Evolutionary conservation across 2,797 vertebrate species (phyloP).

Genomic region (Danio jaintianensis): DNA sequence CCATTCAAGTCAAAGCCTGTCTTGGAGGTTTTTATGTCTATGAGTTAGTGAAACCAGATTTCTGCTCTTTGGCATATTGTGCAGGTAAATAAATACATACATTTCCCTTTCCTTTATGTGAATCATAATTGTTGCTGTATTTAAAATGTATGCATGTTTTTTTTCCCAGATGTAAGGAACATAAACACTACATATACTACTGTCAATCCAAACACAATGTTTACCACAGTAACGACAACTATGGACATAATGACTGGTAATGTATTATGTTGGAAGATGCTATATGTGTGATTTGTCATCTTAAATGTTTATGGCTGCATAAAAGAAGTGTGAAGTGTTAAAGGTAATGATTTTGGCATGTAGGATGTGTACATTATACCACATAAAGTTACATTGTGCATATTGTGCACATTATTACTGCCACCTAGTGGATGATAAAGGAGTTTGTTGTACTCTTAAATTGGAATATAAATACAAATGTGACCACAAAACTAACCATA

Average conservation of each 20-base stretch:
- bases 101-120: background rate
- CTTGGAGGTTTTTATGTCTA: constrained; percentile 17
- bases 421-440: too few relatives aligned
- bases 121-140: background rate
- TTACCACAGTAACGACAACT: background rate
- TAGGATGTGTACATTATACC: too few relatives aligned
- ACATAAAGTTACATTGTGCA: too few relatives aligned
- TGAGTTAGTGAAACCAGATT: constrained; percentile 8
- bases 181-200: background rate
- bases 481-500: too few relatives aligned
- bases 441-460: too few relatives aligned
- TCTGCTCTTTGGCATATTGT: constrained; percentile 19
- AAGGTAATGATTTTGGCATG: too few relatives aligned
- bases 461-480: too few relatives aligned
- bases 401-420: too few relatives aligned
- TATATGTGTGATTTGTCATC: background rate
- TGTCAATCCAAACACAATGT: background rate
- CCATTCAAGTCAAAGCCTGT: constrained; percentile 30
- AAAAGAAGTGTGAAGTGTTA: too few relatives aligned
- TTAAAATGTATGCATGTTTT: background rate
- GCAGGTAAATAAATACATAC: constrained; percentile 23
- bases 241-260: background rate
- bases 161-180: background rate
- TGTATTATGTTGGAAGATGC: background rate
- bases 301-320: too few relatives aligned